Evolutionary conservation across 2,113 vertebrate genomes (phyloP).

Genomic region (Anoura caudifer): DNA sequence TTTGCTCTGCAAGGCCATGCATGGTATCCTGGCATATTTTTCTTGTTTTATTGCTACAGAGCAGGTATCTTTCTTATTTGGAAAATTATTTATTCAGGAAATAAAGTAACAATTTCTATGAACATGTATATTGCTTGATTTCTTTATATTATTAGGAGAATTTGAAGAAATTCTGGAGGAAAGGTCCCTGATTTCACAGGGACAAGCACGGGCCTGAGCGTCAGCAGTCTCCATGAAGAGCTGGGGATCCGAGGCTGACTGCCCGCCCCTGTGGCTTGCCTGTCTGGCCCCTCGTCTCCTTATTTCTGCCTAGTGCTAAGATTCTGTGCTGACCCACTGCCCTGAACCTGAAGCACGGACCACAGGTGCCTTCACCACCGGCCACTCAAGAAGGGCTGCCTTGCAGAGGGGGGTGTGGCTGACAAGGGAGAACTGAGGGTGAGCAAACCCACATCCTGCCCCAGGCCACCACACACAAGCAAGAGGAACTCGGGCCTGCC

Average conservation of each 20-base stretch:
- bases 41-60: neutral
- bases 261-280: no score
- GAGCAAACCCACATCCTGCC: neutral
- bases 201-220: neutral
- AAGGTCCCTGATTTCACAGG: neutral
- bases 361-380: fast-evolving
- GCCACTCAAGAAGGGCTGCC: neutral
- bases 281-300: neutral
- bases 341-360: neutral
- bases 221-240: neutral
- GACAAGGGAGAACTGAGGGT: neutral
- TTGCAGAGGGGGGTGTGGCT: neutral
- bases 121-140: neutral
- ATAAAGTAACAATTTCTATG: neutral
- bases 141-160: neutral
- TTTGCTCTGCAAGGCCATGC: neutral
- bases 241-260: neutral
- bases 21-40: neutral
- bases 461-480: neutral
- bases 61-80: neutral
- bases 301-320: neutral
- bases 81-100: neutral
- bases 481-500: neutral
- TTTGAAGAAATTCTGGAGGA: neutral
- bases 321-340: neutral